Conservation (phyloP, 92 coral and sea anemone species). For the Muricea muricata region DNA sequence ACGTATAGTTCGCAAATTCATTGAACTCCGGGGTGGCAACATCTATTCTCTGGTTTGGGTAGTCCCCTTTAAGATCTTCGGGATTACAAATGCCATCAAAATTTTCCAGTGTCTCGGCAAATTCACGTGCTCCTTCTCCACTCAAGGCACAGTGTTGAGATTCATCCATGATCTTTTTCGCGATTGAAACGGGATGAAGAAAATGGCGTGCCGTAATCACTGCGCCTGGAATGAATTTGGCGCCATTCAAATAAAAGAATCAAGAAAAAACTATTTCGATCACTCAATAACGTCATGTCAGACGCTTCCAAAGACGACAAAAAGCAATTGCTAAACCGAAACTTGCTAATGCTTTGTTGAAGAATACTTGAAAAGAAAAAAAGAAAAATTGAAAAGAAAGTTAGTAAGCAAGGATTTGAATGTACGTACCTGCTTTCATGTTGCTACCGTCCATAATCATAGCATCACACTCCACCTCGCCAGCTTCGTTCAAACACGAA, state of each 20-base stretch:
- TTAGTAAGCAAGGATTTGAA: too few relatives aligned
- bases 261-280: too few relatives aligned
- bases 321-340: too few relatives aligned
- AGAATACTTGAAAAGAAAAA: too few relatives aligned
- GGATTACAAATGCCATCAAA: conserved; percentile 67
- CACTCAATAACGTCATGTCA: too few relatives aligned
- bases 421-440: conserved; percentile 62
- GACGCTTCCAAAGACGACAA: too few relatives aligned
- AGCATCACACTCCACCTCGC: conserved; percentile 89
- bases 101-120: too few relatives aligned
- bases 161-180: conserved; percentile 79
- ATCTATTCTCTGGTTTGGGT: too few relatives aligned
- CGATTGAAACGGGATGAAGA: conserved; percentile 74
- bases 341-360: too few relatives aligned
- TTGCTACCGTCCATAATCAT: conserved; percentile 86
- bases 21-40: not conserved
- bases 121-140: conserved; percentile 78
- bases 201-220: conserved; percentile 71
- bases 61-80: not conserved
- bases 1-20: too few relatives aligned
- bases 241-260: too few relatives aligned
- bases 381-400: too few relatives aligned
- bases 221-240: conserved; percentile 69
- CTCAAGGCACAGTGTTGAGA: conserved; percentile 80
- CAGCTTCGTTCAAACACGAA: conserved; percentile 73